phyloP scores from a whole-genome alignment of 1,140 invertebrate species.

The Bombus soroeensis region DNA sequence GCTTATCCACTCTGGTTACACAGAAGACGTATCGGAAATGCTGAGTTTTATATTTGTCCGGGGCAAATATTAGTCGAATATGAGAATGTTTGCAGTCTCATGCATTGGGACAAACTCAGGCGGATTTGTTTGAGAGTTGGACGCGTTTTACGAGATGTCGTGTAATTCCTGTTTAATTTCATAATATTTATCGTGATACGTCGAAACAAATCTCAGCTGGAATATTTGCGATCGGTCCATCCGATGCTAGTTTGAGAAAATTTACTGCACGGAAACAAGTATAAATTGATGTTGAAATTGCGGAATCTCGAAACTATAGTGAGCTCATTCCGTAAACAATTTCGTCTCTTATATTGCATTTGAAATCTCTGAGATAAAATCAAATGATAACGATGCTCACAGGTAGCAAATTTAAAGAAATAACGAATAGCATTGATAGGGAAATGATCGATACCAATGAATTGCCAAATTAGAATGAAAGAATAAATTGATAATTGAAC shows the following conservation, averaged over 20 bases:
- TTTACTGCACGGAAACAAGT: not conserved
- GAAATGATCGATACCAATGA: no score
- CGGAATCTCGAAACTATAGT: not conserved
- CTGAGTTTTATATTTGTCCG: constrained; percentile 4
- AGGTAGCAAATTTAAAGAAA: no score
- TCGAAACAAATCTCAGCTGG: not conserved
- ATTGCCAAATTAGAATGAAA: no score
- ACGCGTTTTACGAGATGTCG: not conserved
- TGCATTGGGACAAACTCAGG: not conserved
- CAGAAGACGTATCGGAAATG: not conserved
- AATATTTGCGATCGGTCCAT: not conserved
- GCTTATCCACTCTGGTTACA: not conserved
- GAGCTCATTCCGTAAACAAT: not conserved
- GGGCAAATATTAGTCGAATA: constrained; percentile 26
- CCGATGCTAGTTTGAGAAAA: not conserved
- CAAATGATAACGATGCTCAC: no score
- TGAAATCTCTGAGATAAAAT: no score
- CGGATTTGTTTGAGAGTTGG: constrained; percentile 2
- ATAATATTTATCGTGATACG: not conserved
- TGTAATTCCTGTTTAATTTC: not conserved
- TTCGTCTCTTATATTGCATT: no score
- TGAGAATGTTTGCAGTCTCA: constrained; percentile 4
- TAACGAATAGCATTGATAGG: no score
- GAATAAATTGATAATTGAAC: no score
- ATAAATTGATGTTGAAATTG: not conserved